Evolutionary conservation across 2,113 vertebrate genomes (phyloP).

Genomic region (Entosphenus tridentatus): DNA sequence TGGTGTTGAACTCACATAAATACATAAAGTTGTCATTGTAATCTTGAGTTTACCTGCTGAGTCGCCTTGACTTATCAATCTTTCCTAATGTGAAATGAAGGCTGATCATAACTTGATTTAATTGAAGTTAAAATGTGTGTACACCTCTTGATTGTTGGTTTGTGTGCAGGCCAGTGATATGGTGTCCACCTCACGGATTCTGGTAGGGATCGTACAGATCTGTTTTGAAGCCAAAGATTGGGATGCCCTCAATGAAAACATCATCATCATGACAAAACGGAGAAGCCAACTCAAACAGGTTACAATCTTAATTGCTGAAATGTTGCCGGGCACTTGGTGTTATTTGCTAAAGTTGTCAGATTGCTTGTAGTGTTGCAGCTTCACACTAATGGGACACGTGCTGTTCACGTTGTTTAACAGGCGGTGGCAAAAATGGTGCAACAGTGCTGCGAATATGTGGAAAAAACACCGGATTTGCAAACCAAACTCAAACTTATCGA

Average conservation of each 20-base stretch:
- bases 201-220: slow-evolving; percentile 87
- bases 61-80: no score
- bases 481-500: slow-evolving; percentile 82
- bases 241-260: slow-evolving; percentile 91
- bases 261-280: slow-evolving; percentile 82
- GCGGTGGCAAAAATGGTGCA: slow-evolving; percentile 99
- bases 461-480: slow-evolving; percentile 51
- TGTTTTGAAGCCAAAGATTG: slow-evolving; percentile 86
- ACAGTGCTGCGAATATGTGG: slow-evolving; percentile 81
- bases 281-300: slow-evolving; percentile 96
- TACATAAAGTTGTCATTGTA: no score
- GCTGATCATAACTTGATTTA: no score
- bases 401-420: slow-evolving; percentile 17
- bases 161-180: slow-evolving; percentile 69
- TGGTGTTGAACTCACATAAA: no score
- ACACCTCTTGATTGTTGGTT: slow-evolving; percentile 6
- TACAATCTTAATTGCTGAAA: background rate
- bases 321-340: no score
- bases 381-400: no score
- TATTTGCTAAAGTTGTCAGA: no score
- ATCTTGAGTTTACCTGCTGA: no score
- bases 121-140: no score
- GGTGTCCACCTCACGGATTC: slow-evolving; percentile 82
- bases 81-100: no score
- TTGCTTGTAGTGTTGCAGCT: no score